These are phyloP conservation scores for Acrossocheilus fasciatus DNA, from an alignment of 2,797 vertebrate genomes.

Conservation along the genomic window DNA sequence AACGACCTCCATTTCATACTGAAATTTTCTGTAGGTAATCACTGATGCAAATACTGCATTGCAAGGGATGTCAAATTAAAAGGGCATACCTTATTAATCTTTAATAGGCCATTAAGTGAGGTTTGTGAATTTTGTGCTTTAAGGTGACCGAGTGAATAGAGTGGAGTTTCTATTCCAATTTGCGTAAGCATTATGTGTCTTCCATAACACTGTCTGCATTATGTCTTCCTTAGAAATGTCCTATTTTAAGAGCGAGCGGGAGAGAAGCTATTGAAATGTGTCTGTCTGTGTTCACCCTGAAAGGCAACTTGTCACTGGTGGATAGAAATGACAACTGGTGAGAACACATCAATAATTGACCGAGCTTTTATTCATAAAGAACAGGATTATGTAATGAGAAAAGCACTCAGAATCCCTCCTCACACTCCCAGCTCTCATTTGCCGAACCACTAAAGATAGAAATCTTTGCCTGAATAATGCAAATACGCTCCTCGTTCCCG, in stretches of 20 bases:
- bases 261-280: not conserved
- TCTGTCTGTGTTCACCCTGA: conserved; percentile 26
- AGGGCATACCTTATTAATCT: conserved; percentile 69
- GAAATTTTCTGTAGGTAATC: conserved; percentile 56
- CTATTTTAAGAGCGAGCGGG: conserved; percentile 10
- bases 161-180: conserved; percentile 39
- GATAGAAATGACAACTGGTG: conserved; percentile 45
- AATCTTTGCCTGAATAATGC: conserved; percentile 58
- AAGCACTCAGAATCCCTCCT: conserved; percentile 29
- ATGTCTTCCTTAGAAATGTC: conserved; percentile 31
- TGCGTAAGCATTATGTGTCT: conserved; percentile 56
- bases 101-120: conserved; percentile 70
- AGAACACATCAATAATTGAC: conserved; percentile 60
- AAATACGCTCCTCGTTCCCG: conserved; percentile 23
- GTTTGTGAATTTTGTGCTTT: conserved; percentile 59
- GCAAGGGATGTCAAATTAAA: conserved; percentile 68
- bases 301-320: conserved; percentile 37
- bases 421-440: conserved; percentile 34
- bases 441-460: conserved; percentile 36
- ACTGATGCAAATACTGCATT: conserved; percentile 60
- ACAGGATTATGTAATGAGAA: conserved; percentile 57
- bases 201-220: conserved; percentile 44
- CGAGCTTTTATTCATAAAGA: conserved; percentile 54
- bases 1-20: conserved; percentile 19
- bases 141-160: conserved; percentile 55